These are phyloP conservation scores for Rhinichthys klamathensis DNA, from an alignment of 2,113 vertebrate genomes.

Conservation along the genomic window DNA sequence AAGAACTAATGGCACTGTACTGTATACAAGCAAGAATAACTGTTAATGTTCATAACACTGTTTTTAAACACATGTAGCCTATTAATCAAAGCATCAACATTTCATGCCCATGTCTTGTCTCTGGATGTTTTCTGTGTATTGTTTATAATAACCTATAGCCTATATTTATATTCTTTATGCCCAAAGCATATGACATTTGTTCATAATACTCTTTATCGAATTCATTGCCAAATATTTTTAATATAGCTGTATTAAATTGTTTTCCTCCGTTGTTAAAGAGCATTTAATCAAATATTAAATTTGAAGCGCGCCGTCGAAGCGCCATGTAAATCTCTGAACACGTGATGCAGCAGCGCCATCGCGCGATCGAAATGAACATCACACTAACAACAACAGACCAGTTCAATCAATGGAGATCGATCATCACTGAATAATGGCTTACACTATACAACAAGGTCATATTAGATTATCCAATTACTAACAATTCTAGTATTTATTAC, in stretches of 20 bases:
- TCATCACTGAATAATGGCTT: too few species aligned
- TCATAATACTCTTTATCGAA: neutral
- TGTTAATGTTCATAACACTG: neutral
- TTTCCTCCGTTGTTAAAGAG: neutral
- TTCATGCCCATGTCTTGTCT: neutral
- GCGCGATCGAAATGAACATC: neutral
- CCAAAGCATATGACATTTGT: neutral
- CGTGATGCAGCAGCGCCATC: slow-evolving; percentile 43
- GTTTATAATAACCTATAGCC: neutral
- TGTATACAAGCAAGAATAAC: neutral
- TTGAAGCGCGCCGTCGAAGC: neutral
- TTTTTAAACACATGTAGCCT: neutral
- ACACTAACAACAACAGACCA: neutral
- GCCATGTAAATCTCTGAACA: neutral
- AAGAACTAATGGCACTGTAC: neutral
- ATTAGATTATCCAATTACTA: too few species aligned
- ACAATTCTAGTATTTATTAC: too few species aligned
- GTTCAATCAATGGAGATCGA: too few species aligned
- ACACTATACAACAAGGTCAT: too few species aligned
- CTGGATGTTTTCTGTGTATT: neutral
- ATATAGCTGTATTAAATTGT: neutral
- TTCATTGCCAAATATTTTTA: neutral
- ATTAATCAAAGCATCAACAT: neutral
- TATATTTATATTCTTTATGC: neutral
- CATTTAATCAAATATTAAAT: neutral